These are phyloP conservation scores for Acrossocheilus fasciatus DNA, from an alignment of 2,797 vertebrate species.

Conservation along the genomic window DNA sequence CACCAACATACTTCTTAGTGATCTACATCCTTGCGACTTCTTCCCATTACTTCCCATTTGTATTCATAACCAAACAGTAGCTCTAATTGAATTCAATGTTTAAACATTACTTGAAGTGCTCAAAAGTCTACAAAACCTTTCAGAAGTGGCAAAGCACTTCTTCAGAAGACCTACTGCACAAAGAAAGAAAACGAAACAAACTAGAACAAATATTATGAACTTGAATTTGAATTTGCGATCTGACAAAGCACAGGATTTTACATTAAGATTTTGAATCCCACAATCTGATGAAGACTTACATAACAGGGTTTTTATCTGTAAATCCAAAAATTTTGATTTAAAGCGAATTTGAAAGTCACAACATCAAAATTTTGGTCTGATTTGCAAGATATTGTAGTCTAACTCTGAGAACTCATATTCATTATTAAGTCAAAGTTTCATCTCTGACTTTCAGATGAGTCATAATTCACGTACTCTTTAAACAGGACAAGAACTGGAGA, in stretches of 20 bases:
- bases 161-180: neutral
- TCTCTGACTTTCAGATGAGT: neutral
- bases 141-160: neutral
- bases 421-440: neutral
- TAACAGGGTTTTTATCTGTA: neutral
- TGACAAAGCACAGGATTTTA: neutral
- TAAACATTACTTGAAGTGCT: neutral
- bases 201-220: neutral
- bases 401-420: neutral
- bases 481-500: conserved; percentile 88
- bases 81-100: neutral
- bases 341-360: neutral
- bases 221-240: neutral
- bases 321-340: neutral
- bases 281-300: neutral
- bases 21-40: neutral
- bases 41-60: neutral
- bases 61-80: neutral
- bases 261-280: neutral
- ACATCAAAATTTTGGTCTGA: neutral
- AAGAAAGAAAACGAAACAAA: neutral
- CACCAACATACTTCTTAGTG: neutral
- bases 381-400: neutral
- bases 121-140: neutral
- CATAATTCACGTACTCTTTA: conserved; percentile 5